phyloP scores from a whole-genome alignment of 2,888 invertebrate species.

The Eledona agricola region DNA sequence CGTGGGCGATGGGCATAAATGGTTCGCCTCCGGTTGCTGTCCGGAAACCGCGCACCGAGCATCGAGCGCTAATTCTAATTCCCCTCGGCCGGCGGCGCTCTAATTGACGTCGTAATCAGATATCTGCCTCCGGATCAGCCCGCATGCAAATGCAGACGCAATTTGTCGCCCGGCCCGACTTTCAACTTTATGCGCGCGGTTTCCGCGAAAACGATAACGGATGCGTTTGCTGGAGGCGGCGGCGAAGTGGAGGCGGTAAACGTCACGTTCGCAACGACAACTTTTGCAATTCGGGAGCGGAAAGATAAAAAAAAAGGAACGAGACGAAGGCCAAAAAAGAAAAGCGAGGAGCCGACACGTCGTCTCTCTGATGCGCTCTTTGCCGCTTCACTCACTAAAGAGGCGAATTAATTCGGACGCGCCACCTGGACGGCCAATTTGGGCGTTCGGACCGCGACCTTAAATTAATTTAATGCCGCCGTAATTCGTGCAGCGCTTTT shows the following conservation, averaged over 20 bases:
- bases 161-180: slow-evolving; percentile 12
- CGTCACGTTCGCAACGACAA: slow-evolving; percentile 22
- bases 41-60: slow-evolving; percentile 22
- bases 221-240: slow-evolving; percentile 23
- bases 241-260: slow-evolving; percentile 22
- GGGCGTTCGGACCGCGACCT: no score
- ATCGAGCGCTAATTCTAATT: slow-evolving; percentile 22
- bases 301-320: slow-evolving; percentile 21
- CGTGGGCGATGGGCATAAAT: slow-evolving; percentile 36
- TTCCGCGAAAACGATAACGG: slow-evolving; percentile 19
- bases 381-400: not conserved
- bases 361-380: slow-evolving; percentile 1
- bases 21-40: slow-evolving; percentile 45
- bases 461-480: no score
- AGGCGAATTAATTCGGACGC: not conserved
- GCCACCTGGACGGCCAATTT: slow-evolving; percentile 3
- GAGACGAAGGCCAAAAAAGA: slow-evolving; percentile 4
- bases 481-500: no score
- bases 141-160: slow-evolving; percentile 27
- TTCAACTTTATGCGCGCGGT: slow-evolving; percentile 19
- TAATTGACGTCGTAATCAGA: slow-evolving; percentile 57
- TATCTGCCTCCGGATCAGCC: slow-evolving; percentile 45
- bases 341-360: slow-evolving; percentile 4
- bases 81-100: slow-evolving; percentile 46
- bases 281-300: slow-evolving; percentile 19